These are phyloP conservation scores for Arctocebus calabarensis DNA, from an alignment of 2,797 vertebrate species.

Conservation along the genomic window DNA sequence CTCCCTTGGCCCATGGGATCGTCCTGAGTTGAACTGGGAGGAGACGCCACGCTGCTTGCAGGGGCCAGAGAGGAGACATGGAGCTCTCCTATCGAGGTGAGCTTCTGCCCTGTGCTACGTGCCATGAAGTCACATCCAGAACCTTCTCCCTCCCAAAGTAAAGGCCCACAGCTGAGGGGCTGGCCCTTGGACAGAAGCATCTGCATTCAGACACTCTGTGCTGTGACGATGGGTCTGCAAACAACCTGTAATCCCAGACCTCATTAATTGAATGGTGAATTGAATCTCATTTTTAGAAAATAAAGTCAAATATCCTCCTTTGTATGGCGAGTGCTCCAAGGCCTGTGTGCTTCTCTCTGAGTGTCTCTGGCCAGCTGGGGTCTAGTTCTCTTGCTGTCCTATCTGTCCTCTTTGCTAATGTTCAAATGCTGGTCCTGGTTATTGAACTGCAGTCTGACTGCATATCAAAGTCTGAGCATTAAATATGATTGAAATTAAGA, in stretches of 20 bases:
- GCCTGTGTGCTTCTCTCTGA: rapidly evolving
- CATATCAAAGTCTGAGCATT: background rate
- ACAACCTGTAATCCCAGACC: rapidly evolving
- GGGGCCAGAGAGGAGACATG: rapidly evolving
- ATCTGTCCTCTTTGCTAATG: rapidly evolving
- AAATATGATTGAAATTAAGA: background rate
- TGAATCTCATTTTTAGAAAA: background rate
- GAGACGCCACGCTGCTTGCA: rapidly evolving
- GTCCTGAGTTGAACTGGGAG: rapidly evolving
- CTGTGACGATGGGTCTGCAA: rapidly evolving
- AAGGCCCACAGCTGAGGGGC: rapidly evolving
- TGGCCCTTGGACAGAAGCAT: background rate
- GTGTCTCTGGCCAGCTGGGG: rapidly evolving
- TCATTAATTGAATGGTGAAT: rapidly evolving
- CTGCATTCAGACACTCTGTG: background rate
- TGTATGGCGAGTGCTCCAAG: rapidly evolving
- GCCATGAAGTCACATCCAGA: rapidly evolving
- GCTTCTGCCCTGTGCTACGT: background rate
- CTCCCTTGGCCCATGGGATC: rapidly evolving
- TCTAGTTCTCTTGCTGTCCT: rapidly evolving
- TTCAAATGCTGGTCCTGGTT: background rate
- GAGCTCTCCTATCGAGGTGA: rapidly evolving
- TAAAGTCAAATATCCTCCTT: rapidly evolving
- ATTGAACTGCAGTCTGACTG: background rate
- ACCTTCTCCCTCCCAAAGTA: rapidly evolving